A percentile compares a stretch with the other conserved stretches of the same genome.
These are phyloP conservation scores for Drosophila mimica DNA, from an alignment of 2,888 invertebrate species.

Conservation along the genomic window DNA sequence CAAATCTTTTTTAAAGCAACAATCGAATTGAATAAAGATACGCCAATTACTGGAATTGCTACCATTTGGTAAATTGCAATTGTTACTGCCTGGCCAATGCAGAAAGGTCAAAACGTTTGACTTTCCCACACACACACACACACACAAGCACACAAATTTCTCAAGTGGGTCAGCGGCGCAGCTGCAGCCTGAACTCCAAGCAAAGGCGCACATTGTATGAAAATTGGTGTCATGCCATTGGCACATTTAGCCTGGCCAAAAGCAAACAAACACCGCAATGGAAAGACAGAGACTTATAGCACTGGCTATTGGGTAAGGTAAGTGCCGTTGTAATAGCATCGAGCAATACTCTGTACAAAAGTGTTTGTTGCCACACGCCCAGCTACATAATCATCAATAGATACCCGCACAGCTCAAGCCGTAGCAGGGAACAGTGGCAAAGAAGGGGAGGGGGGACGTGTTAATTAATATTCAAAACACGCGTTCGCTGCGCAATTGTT, in stretches of 20 bases:
- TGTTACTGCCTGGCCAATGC: slow-evolving; percentile 36
- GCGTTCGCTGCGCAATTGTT: slow-evolving; percentile 76
- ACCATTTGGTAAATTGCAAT: slow-evolving; percentile 61
- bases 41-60: slow-evolving; percentile 69
- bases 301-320: slow-evolving; percentile 75
- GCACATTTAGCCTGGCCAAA: slow-evolving; percentile 76
- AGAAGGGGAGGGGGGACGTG: slow-evolving; percentile 19
- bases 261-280: slow-evolving; percentile 39
- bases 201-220: slow-evolving; percentile 51
- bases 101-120: slow-evolving; percentile 72
- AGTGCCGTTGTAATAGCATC: slow-evolving; percentile 63
- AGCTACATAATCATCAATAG: slow-evolving; percentile 62
- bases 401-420: slow-evolving; percentile 10
- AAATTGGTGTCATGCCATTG: slow-evolving; percentile 82
- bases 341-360: slow-evolving; percentile 26
- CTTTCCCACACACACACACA: slow-evolving; percentile 44
- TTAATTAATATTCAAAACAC: slow-evolving; percentile 77
- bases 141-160: neutral
- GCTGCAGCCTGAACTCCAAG: slow-evolving; percentile 55
- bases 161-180: slow-evolving; percentile 67
- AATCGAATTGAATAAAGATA: slow-evolving; percentile 34
- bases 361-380: slow-evolving; percentile 55
- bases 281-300: slow-evolving; percentile 30
- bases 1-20: slow-evolving; percentile 9
- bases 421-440: neutral